phyloP scores from a whole-genome alignment of 2,888 invertebrate species.

The Tenthredo amoena region DNA sequence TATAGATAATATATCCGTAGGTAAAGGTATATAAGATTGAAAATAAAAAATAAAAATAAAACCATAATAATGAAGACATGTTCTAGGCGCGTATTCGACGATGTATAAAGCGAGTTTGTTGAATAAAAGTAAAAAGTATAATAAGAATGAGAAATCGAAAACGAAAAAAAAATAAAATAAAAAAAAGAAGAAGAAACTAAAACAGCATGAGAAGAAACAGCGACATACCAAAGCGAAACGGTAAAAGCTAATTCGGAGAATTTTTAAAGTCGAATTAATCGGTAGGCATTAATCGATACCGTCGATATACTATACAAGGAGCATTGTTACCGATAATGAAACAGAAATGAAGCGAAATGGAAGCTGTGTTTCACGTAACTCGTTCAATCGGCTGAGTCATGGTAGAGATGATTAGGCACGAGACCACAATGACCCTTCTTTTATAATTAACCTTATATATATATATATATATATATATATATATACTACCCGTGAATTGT shows the following conservation, averaged over 20 bases:
- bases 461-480: conserved; percentile 55
- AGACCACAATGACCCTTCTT: conserved; percentile 59
- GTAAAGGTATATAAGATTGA: neutral
- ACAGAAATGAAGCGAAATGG: conserved; percentile 59
- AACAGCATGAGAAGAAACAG: neutral
- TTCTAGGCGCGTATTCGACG: neutral
- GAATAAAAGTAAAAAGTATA: neutral
- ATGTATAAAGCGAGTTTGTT: neutral
- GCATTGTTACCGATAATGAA: conserved; percentile 53
- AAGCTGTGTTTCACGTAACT: conserved; percentile 55
- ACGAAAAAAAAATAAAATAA: neutral
- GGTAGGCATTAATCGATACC: conserved; percentile 30
- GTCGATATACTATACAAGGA: conserved; percentile 19
- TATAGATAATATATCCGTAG: too few species aligned
- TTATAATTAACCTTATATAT: conserved; percentile 65
- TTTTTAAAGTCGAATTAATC: conserved; percentile 29
- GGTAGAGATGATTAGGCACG: conserved; percentile 59
- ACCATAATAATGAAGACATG: neutral
- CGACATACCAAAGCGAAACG: conserved; percentile 3
- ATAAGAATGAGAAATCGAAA: neutral
- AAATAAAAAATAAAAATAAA: neutral
- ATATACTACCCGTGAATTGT: conserved; percentile 28
- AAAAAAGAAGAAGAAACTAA: neutral
- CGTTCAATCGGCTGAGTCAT: conserved; percentile 54
- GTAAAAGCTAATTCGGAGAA: conserved; percentile 28